These are phyloP conservation scores for Drosophila jambulina DNA, from an alignment of 1,140 invertebrate species.

Conservation along the genomic window DNA sequence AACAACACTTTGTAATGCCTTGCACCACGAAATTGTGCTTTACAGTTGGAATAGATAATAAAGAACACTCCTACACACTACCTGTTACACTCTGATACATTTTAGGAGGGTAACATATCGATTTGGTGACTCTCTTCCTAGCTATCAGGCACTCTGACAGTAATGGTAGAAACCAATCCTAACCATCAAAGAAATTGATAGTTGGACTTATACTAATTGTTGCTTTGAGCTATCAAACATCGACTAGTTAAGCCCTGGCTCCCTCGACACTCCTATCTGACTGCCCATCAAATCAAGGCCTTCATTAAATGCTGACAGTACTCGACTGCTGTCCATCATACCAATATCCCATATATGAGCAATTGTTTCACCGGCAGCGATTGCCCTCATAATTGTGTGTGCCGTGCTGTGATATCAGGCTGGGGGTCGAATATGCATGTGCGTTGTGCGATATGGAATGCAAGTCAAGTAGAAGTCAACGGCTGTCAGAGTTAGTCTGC, in stretches of 20 bases:
- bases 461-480: conserved; percentile 34
- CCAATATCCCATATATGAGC: conserved; percentile 7
- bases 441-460: conserved; percentile 15
- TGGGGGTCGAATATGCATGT: conserved; percentile 15
- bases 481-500: conserved; percentile 38
- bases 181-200: not conserved
- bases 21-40: too few relatives aligned
- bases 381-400: conserved; percentile 16
- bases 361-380: conserved; percentile 9
- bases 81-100: not conserved
- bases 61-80: too few relatives aligned
- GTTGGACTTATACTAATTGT: not conserved
- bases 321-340: conserved; percentile 10
- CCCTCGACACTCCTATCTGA: not conserved
- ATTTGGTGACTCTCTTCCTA: not conserved
- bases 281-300: conserved; percentile 10
- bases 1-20: too few relatives aligned
- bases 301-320: conserved; percentile 9
- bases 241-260: not conserved
- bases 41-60: too few relatives aligned
- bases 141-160: not conserved
- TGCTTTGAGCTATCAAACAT: not conserved
- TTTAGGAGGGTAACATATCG: not conserved
- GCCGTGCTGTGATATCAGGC: not conserved
- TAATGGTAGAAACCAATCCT: not conserved